These are phyloP conservation scores for Sceliomorpha sp. DNA, from an alignment of 2,888 invertebrate genomes.

Conservation along the genomic window DNA sequence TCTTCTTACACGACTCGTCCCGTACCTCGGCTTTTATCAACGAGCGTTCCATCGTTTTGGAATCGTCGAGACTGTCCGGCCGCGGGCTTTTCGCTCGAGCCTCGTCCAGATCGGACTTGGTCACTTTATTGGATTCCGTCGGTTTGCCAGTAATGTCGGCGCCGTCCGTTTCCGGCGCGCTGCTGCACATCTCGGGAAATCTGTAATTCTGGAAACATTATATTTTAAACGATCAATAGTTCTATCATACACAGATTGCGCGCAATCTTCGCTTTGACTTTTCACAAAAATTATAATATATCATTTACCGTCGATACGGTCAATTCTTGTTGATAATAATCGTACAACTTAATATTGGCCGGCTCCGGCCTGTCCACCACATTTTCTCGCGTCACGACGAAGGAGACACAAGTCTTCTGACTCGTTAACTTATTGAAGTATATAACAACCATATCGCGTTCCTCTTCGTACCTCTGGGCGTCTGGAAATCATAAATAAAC, in stretches of 20 bases:
- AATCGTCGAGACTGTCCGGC: too few species aligned
- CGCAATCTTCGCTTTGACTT: too few species aligned
- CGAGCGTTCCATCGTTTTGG: not conserved
- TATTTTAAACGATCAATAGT: too few species aligned
- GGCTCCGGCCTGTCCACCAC: conserved; percentile 81
- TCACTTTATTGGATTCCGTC: conserved; percentile 37
- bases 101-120: not conserved
- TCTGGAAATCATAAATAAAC: conserved; percentile 65
- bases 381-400: conserved; percentile 80
- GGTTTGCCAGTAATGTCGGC: conserved; percentile 49
- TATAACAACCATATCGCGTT: conserved; percentile 80
- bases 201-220: conserved; percentile 68
- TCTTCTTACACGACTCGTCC: conserved; percentile 41
- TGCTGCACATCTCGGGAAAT: conserved; percentile 68
- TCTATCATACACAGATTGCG: too few species aligned
- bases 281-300: conserved; percentile 13
- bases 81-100: conserved; percentile 2
- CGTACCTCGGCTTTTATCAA: conserved; percentile 43
- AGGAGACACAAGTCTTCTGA: conserved; percentile 80
- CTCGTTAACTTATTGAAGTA: conserved; percentile 82
- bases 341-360: conserved; percentile 83
- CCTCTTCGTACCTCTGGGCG: conserved; percentile 82
- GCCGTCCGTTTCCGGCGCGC: conserved; percentile 60
- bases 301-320: conserved; percentile 83
- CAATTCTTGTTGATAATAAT: conserved; percentile 85